A percentile compares a stretch with the other conserved stretches of the same genome.
These are phyloP conservation scores for Trachelus stipa DNA, from an alignment of 2,888 invertebrate genomes.

Conservation along the genomic window DNA sequence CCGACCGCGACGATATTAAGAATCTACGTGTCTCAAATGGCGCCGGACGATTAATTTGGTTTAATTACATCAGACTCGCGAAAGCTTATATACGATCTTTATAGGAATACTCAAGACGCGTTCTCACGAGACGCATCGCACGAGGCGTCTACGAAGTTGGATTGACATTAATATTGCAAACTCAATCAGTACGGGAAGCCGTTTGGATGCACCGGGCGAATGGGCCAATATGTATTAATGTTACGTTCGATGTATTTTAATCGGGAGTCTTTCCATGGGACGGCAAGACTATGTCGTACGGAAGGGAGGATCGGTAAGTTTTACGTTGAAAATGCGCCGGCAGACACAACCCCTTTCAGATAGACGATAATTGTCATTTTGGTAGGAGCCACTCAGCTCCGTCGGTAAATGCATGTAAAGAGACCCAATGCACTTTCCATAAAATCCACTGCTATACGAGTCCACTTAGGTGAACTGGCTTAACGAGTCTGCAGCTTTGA, in stretches of 20 bases:
- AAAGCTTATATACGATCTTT: not conserved
- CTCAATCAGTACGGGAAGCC: constrained; percentile 43
- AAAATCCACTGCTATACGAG: constrained; percentile 65
- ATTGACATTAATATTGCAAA: constrained; percentile 63
- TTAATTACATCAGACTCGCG: not conserved
- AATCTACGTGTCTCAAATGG: not conserved
- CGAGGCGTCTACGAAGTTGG: constrained; percentile 51
- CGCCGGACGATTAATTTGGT: not conserved
- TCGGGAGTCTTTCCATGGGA: not conserved
- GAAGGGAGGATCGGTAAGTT: not conserved
- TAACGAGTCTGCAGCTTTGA: constrained; percentile 51
- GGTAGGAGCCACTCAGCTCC: constrained; percentile 47
- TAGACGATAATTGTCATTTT: constrained; percentile 56
- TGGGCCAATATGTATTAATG: constrained; percentile 51
- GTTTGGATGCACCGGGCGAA: constrained; percentile 25
- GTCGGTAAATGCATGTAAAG: constrained; percentile 53
- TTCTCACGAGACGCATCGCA: constrained; percentile 1
- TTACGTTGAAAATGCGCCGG: not conserved
- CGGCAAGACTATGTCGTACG: not conserved
- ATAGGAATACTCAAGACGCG: not conserved
- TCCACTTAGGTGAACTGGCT: constrained; percentile 60
- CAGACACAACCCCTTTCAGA: constrained; percentile 40
- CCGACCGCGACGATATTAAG: not conserved
- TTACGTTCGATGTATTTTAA: constrained; percentile 2
- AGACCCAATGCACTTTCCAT: constrained; percentile 65